Conservation (phyloP, 1,140 invertebrate species). For the Marisa cornuarietis region DNA sequence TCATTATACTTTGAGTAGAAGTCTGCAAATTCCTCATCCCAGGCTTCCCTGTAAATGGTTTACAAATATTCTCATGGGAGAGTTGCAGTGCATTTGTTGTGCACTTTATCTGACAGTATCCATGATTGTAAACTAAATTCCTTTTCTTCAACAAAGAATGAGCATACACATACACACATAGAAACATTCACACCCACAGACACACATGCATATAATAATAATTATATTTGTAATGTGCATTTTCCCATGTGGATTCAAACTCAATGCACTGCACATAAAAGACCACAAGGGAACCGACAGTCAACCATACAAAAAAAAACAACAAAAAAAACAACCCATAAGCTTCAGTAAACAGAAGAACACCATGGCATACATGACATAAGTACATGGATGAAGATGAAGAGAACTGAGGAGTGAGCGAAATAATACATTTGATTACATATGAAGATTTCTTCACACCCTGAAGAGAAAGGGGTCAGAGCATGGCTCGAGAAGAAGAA, state of each 20-base stretch:
- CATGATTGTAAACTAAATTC: no score
- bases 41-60: constrained; percentile 16
- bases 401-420: no score
- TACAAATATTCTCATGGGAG: no score
- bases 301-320: neutral
- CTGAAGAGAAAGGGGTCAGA: no score
- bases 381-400: neutral
- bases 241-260: neutral
- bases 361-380: neutral
- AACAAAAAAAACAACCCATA: neutral
- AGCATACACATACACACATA: neutral
- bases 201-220: neutral
- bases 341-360: neutral
- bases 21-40: constrained; percentile 18
- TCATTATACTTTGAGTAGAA: constrained; percentile 6
- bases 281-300: no score
- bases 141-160: neutral
- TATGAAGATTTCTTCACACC: no score
- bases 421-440: neutral
- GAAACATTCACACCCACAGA: neutral
- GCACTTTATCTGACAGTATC: no score
- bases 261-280: neutral
- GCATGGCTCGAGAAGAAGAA: no score
- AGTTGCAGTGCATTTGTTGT: no score
- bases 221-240: neutral